Evolutionary conservation across 2,113 vertebrate species (phyloP), one percentile per base, ranked within the genome.

Genomic region (Amazona guildingii): DNA sequence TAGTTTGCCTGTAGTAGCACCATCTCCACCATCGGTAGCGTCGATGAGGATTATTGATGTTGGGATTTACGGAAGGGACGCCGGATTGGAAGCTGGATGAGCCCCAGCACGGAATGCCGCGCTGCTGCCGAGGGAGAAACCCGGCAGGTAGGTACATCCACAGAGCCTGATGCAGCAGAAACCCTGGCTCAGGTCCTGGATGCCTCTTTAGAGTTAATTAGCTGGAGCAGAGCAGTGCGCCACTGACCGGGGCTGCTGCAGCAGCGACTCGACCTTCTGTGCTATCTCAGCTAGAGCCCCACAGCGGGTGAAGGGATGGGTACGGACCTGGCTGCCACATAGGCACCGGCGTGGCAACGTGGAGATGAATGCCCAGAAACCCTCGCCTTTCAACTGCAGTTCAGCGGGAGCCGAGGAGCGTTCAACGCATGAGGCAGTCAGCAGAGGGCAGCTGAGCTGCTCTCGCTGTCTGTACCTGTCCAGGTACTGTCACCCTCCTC

Each of bases 361-460:
- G 68, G 31, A 37, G 35, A 3, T 10, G 83, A 17, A 12, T 3
- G 7, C 72, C 1, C 17, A 11, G 83, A 0, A 3, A 29, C 25
- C 46, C 55, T 35, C 2, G 0, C 24, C 9, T 17, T 27, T 35
- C 0, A 13, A 1, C 2, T 21, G n/a, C 48, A 3, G 27, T 4
- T 11, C 66, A 3, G 74, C 17, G 11, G 78, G 46, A 23, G 15
- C 31, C 1, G 57, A 87, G 70, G 51, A 8, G n/a, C 0, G 62
- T 6, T 89, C 21, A 14, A 0, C 52, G 11, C 7, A 28, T 0
- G 75, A 41, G 86, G 0, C 92, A 20, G 96, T 90, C 95, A 3
- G 94, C 92, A 97, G 2, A 48, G 95, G 96, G 96, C 96, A 95
- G 91, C 92, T 92, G 4, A 13, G 94, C 5, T 44, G 85, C 83